phyloP scores from a whole-genome alignment of 2,888 invertebrate genomes.

The Rhamphomyia laevipes region DNA sequence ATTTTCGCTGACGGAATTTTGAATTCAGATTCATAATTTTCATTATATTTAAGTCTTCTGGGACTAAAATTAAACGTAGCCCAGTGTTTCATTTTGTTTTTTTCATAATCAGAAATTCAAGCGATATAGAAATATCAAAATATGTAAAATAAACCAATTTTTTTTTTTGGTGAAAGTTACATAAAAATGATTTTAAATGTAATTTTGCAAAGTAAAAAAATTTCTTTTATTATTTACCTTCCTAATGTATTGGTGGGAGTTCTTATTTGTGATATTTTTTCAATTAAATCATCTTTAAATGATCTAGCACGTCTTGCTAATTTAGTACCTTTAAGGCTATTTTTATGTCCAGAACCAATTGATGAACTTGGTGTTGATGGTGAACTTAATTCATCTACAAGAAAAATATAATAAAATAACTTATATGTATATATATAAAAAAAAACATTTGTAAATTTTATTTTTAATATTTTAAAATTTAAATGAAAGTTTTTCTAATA shows the following conservation, averaged over 20 bases:
- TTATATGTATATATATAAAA: too few species aligned
- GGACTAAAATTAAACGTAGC: too few species aligned
- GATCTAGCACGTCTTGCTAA: slow-evolving; percentile 78
- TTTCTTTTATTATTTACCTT: slow-evolving; percentile 21
- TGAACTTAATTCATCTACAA: slow-evolving; percentile 32
- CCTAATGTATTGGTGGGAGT: slow-evolving; percentile 51
- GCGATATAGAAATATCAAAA: neutral
- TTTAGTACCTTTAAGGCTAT: slow-evolving; percentile 69
- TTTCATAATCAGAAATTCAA: too few species aligned
- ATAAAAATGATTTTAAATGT: too few species aligned
- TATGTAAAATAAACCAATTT: neutral
- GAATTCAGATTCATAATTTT: too few species aligned
- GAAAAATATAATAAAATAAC: slow-evolving; percentile 1
- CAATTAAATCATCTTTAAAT: slow-evolving; percentile 86
- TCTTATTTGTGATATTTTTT: slow-evolving; percentile 82
- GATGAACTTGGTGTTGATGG: slow-evolving; percentile 33
- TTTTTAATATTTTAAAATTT: slow-evolving; percentile 1
- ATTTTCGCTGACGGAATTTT: too few species aligned
- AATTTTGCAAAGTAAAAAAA: neutral
- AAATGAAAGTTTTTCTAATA: too few species aligned
- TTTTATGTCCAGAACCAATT: slow-evolving; percentile 49
- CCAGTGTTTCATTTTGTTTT: too few species aligned
- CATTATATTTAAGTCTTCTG: too few species aligned
- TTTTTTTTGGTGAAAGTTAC: neutral
- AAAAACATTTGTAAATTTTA: slow-evolving; percentile 13